These are phyloP conservation scores for Galeopterus variegatus DNA, from an alignment of 2,113 vertebrate genomes.

Conservation along the genomic window DNA sequence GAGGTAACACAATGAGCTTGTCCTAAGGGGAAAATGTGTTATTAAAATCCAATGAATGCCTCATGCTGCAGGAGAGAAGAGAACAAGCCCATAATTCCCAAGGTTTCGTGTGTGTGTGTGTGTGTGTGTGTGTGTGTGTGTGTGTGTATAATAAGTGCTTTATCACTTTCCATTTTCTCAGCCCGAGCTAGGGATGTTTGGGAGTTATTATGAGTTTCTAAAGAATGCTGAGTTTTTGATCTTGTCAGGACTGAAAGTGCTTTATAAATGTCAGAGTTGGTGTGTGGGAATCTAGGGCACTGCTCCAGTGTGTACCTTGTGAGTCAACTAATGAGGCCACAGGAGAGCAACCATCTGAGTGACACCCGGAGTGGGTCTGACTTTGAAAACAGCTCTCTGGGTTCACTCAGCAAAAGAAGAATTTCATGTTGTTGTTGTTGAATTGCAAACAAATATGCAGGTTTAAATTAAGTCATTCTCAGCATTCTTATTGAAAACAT, in stretches of 20 bases:
- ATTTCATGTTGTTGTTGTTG: neutral
- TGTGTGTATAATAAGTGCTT: constrained; percentile 75
- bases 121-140: too few species aligned
- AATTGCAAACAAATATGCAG: constrained; percentile 5
- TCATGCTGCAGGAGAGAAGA: constrained; percentile 41
- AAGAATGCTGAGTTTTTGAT: constrained; percentile 89
- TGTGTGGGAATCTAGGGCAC: constrained; percentile 84
- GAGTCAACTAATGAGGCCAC: constrained; percentile 89
- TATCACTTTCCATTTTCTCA: constrained; percentile 78
- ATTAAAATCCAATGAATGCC: constrained; percentile 78
- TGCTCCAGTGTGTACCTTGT: constrained; percentile 63
- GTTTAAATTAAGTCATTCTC: neutral
- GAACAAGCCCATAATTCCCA: constrained; percentile 73
- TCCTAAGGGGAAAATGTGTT: constrained; percentile 66
- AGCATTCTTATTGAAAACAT: neutral
- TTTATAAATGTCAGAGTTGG: constrained; percentile 88
- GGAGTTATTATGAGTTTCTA: constrained; percentile 88
- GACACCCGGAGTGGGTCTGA: constrained; percentile 7
- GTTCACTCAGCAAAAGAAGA: constrained; percentile 1
- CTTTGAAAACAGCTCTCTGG: neutral
- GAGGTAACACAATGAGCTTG: constrained; percentile 73
- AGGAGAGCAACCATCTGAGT: constrained; percentile 81
- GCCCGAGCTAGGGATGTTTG: constrained; percentile 74
- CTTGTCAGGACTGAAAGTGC: constrained; percentile 84
- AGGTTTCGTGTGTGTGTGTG: neutral